Base-by-base conservation (phyloP, 2,797 vertebrate species). In the Sparidentex hasta region DNA sequence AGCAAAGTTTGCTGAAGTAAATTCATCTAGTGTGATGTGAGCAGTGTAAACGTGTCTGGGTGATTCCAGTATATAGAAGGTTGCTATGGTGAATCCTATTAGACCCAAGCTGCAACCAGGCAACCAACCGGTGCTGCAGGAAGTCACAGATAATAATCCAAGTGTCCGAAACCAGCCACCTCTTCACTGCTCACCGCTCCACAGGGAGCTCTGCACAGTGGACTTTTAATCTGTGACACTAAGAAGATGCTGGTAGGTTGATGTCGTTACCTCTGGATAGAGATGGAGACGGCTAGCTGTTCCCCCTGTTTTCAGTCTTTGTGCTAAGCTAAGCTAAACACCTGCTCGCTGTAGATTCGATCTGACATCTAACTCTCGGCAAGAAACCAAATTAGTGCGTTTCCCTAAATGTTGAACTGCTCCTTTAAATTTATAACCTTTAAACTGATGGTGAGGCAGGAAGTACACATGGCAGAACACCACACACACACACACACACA, bases 391-490 rank as follows among this genome's bases (percentile, higher is more conserved):
- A 4, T 56, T 1, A 44, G 17, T 6, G 1, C 1, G 13, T 33
- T 33, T 50, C 11, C 52, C 23, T n/a, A 67, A 44, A 69, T 21
- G 18, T 0, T 64, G 20, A 7, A 33, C 20, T 29, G 3, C 4
- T 17, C 11, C 4, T 41, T 50, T 56, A 20, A 20, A 14, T 9
- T 18, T 14, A 14, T 7, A 17, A 2, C 11, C 17, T 27, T 43
- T 51, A 44, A 48, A 65, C 16, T 20, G 41, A 46, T 1, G 5
- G n/a, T 11, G 38, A 67, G 18, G 62, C 72, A 84, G 58, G 71
- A 83, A 77, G 63, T 70, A 6, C 57, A 78, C 65, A 29, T n/a
- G 21, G 7, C 59, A 51, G 67, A 55, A 54, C 78, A 43, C 59
- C 41, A 47, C 50, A 16, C 3, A 17, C 47, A 17, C 61, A 23